phyloP scores from a whole-genome alignment of 2,888 invertebrate species.

The Camponotus fellah region DNA sequence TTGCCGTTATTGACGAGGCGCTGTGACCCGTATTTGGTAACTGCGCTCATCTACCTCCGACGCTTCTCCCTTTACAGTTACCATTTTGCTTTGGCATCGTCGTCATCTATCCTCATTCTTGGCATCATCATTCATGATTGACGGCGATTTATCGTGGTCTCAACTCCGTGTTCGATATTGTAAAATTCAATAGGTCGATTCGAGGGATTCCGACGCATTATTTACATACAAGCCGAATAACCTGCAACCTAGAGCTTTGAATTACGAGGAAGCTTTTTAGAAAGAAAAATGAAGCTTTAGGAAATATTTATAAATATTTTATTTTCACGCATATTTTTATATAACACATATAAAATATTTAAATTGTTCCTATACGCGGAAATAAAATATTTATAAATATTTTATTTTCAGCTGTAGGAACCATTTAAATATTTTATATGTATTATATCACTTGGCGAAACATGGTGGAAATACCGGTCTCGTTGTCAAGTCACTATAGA shows the following conservation, averaged over 20 bases:
- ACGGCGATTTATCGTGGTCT: conserved; percentile 41
- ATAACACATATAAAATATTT: background rate
- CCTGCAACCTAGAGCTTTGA: background rate
- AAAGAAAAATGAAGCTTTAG: background rate
- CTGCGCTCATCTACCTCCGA: conserved; percentile 70
- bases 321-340: background rate
- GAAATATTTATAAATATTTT: conserved; percentile 2
- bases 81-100: conserved; percentile 23
- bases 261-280: background rate
- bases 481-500: conserved; percentile 44
- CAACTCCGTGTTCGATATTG: conserved; percentile 9
- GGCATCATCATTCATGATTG: conserved; percentile 36
- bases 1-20: conserved; percentile 81
- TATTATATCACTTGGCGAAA: background rate
- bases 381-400: too few species aligned
- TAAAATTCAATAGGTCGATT: conserved; percentile 24
- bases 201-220: background rate
- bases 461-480: background rate
- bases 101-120: conserved; percentile 44
- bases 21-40: conserved; percentile 82
- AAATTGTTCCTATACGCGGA: background rate
- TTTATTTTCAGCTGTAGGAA: too few species aligned
- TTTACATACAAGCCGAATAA: conserved; percentile 1
- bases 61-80: conserved; percentile 47
- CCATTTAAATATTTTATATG: background rate